Percentiles rank a stretch among this genome's conserved stretches.
These are phyloP conservation scores for Setophaga petechia DNA, from an alignment of 2,113 vertebrate genomes.

Conservation along the genomic window DNA sequence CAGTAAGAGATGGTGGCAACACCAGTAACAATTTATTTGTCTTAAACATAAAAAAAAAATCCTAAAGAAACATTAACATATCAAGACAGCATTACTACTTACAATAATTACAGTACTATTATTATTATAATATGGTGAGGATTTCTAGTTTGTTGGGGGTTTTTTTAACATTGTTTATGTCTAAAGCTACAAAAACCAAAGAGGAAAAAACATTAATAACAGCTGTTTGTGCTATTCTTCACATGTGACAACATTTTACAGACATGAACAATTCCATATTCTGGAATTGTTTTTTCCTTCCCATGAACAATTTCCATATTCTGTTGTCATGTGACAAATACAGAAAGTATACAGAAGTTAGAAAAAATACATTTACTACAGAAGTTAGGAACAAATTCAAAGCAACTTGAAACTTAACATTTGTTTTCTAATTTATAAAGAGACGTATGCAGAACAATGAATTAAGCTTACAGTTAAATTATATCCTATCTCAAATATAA, in stretches of 20 bases:
- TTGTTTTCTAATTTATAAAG: not conserved
- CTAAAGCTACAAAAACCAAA: not conserved
- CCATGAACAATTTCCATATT: not conserved
- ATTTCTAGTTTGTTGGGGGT: rapidly evolving
- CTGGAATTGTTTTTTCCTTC: not conserved
- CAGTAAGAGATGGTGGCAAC: not conserved
- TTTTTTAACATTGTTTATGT: not conserved
- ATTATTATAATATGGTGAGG: not conserved
- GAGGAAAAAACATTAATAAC: not conserved
- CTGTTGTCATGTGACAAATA: not conserved
- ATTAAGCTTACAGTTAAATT: not conserved
- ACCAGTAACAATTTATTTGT: not conserved
- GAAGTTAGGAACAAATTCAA: not conserved
- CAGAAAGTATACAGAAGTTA: not conserved
- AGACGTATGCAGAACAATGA: not conserved
- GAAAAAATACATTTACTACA: not conserved
- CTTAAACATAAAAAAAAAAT: not conserved
- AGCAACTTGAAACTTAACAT: not conserved
- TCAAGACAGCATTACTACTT: not conserved
- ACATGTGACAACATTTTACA: not conserved
- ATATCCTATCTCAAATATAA: not conserved
- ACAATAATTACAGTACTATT: not conserved
- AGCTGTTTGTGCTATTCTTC: not conserved
- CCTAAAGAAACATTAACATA: not conserved
- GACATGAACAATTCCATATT: not conserved